Evolutionary conservation across 2,113 vertebrate species (phyloP).

Genomic region (Aleadryas rufinucha): DNA sequence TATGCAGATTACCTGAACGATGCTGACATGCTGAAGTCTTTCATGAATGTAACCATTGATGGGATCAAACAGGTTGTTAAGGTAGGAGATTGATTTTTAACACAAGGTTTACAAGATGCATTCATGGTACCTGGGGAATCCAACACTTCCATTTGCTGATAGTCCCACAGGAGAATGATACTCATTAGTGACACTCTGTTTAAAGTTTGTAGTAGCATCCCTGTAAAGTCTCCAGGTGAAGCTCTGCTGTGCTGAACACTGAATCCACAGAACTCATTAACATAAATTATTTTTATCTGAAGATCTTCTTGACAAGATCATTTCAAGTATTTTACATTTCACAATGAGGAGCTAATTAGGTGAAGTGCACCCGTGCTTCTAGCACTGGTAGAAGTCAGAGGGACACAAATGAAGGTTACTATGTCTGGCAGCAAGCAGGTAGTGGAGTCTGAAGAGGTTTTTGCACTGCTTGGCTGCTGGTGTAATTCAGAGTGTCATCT

Average conservation of each 20-base stretch:
- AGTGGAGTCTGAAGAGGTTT: neutral
- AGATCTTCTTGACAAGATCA: neutral
- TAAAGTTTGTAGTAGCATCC: neutral
- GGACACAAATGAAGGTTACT: neutral
- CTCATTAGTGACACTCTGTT: neutral
- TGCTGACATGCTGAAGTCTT: conserved; percentile 85
- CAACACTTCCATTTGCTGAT: neutral
- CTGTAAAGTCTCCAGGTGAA: neutral
- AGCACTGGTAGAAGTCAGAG: neutral
- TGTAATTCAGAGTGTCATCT: neutral
- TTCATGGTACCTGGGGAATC: neutral
- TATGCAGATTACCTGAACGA: conserved; percentile 90
- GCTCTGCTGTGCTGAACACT: neutral
- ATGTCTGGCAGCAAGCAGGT: neutral
- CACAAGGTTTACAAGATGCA: neutral
- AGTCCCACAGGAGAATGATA: neutral
- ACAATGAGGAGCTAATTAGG: neutral
- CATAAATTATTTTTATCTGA: neutral
- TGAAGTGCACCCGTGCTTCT: neutral
- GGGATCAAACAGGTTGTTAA: conserved; percentile 86
- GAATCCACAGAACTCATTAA: neutral
- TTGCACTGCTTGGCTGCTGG: neutral
- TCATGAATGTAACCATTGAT: conserved; percentile 83
- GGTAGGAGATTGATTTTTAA: conserved; percentile 70
- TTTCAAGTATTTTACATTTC: neutral